Evolutionary conservation across 2,888 invertebrate genomes (phyloP).

Genomic region (Stenolophus ochropezus): DNA sequence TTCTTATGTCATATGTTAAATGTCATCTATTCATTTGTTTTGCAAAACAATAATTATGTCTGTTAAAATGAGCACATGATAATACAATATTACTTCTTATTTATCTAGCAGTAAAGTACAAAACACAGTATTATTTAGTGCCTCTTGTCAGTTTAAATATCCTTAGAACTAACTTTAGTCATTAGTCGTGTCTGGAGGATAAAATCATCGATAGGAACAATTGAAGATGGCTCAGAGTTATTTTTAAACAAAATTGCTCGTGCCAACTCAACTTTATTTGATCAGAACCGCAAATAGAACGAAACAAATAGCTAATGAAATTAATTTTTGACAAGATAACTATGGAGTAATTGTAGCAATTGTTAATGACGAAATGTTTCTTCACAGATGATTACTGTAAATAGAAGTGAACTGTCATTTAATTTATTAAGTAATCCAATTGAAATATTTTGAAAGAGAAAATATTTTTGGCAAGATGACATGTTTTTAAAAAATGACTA

Average conservation of each 20-base stretch:
- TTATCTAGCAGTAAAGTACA: not conserved
- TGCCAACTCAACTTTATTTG: constrained; percentile 32
- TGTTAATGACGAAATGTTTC: not conserved
- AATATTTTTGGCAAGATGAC: not conserved
- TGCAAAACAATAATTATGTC: not conserved
- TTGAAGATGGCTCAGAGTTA: constrained; percentile 30
- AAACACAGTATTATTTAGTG: not conserved
- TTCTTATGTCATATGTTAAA: not conserved
- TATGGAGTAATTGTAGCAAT: constrained; percentile 1
- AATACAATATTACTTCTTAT: not conserved
- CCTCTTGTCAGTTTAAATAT: not conserved
- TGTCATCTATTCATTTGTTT: not conserved
- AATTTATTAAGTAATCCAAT: not conserved
- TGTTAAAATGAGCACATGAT: not conserved
- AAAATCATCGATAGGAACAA: constrained; percentile 23
- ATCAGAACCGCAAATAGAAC: constrained; percentile 43
- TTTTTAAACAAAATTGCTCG: constrained; percentile 30
- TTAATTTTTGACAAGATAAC: not conserved
- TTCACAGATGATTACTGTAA: not conserved
- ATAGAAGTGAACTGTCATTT: not conserved
- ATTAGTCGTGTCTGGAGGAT: not conserved
- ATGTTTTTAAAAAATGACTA: not conserved
- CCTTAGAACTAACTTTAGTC: not conserved
- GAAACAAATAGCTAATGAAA: constrained; percentile 12
- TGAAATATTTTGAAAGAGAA: not conserved